Base-by-base conservation (phyloP, 2,797 vertebrate species). In the Syngnathus rostellatus region DNA sequence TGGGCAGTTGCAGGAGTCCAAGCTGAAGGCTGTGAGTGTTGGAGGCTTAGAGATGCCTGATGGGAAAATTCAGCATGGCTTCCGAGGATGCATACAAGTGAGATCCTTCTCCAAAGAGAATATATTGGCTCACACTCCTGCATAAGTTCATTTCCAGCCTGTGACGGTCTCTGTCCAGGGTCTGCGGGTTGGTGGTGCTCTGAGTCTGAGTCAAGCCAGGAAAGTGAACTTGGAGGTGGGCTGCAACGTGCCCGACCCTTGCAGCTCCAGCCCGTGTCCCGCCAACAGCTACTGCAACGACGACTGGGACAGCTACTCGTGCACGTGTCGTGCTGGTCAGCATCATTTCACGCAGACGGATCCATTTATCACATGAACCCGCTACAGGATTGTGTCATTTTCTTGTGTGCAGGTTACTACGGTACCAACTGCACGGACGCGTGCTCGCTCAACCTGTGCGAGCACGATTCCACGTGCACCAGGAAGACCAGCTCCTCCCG, bases 1-100 rank as follows among this genome's bases (percentile, higher is more conserved):
- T 9, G 90, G 79, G 48, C 90, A 91, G 78, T 89, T 98, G 70
- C 88, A 87, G 9, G 94, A 92, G 21, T 88, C 92, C 69, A 91
- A 87, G 63, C 85, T 98, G 82, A 92, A 85, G 77, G 86, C 80
- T 0, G 81, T 98, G 38, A 96, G 91, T 1, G 77, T 96, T 0
- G 95, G 96, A 0, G 96, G 94, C 2, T 64, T 92, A 51, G 77
- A 73, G 0, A 88, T 76, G 4, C 82, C 86, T 5, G 86, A 87
- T 2, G 85, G 90, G 39, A 86, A 85, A 3, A 86, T 96, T 79
- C 85, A 86, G 65, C 87, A 92, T 1, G 94, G 95, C 64, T 97
- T 97, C 83, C 91, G 86, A 0, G 96, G 96, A 21, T 97, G 95
- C 66, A 80, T 98, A 77, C 95, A 97, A 93, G 95, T 57, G 4